Evolutionary conservation across 2,888 invertebrate species (phyloP), one percentile per base, ranked within the genome.

Genomic region (Nemoura dubitans): DNA sequence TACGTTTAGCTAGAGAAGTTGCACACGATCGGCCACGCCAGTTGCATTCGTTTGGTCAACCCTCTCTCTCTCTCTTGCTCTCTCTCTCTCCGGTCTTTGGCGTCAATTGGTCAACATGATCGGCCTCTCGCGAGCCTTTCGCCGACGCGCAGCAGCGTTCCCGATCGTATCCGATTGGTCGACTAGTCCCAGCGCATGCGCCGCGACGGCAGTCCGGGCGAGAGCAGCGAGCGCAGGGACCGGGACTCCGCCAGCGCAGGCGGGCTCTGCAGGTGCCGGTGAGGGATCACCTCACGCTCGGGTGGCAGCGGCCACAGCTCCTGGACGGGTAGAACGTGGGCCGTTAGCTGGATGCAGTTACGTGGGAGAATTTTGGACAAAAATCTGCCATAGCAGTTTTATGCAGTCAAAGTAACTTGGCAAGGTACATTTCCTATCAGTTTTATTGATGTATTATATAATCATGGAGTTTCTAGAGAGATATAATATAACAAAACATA

Each of bases 241-340:
- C 93, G 93, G 90, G 92, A 91, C 59, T 10, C 59, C 59, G 59
- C 59, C 59, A 59, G 59, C 59, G 59, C 59, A 86, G 92, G 91
- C 89, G 93, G 93, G 89, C 92, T 92, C 92, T 94, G 94, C 91
- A 94, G 92, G 92, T 94, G 94, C 91, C 93, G 93, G 92, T 95
- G 95, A 91, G 93, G 93, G 90, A 94, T 94, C 91, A 94, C 94
- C 93, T 95, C 94, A 90, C 94, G 93, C 93, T 94, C 94, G 91
- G 93, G 93, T 93, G 94, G 93, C 90, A 93, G 91, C 91, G 93
- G 93, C 93, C 93, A 93, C 90, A 93, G 92, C 91, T 94, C 94
- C 94, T 94, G 90, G 3, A 36, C n/a, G 27, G 25, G 27, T 29
- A 89, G 5, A 88, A 84, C 36, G 36, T 36, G 36, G 5, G 10